phyloP scores from a whole-genome alignment of 2,888 invertebrate species.

The Monoplex corrugatus region DNA sequence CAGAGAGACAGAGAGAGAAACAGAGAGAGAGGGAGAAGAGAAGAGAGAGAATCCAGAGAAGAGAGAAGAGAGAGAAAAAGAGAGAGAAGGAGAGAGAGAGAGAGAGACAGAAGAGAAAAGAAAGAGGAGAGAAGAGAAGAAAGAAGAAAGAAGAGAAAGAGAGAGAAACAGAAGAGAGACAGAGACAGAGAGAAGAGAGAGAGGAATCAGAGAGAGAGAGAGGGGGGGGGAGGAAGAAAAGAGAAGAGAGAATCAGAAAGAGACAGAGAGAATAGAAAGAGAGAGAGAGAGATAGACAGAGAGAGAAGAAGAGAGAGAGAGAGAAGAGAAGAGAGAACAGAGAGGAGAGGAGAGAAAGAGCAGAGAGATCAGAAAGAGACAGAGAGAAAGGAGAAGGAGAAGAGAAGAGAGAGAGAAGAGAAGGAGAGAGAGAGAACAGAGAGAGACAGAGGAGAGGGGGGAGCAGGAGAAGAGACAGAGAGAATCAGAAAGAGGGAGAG shows the following conservation, averaged over 20 bases:
- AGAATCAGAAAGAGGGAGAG: too few relatives aligned
- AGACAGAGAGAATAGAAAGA: background rate
- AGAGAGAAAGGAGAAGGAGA: background rate
- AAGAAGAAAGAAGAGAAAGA: background rate
- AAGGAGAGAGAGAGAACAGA: background rate
- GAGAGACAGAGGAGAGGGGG: background rate
- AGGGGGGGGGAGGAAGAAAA: background rate
- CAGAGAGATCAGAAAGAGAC: background rate
- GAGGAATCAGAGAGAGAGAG: background rate
- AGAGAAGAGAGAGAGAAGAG: background rate
- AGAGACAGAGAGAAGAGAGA: background rate
- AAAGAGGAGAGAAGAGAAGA: background rate
- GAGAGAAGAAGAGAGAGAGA: background rate
- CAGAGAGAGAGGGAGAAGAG: background rate
- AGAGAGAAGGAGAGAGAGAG: background rate
- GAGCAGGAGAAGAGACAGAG: too few relatives aligned
- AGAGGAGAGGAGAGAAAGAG: background rate
- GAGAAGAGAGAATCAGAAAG: background rate
- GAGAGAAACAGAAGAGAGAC: background rate
- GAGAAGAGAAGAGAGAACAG: background rate
- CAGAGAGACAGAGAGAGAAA: background rate
- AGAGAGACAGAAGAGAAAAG: constrained; percentile 11
- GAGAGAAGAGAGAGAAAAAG: background rate
- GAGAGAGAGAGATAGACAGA: background rate
- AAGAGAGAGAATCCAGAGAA: background rate